phyloP scores from a whole-genome alignment of 1,140 invertebrate species.

The Bicyclus anynana region DNA sequence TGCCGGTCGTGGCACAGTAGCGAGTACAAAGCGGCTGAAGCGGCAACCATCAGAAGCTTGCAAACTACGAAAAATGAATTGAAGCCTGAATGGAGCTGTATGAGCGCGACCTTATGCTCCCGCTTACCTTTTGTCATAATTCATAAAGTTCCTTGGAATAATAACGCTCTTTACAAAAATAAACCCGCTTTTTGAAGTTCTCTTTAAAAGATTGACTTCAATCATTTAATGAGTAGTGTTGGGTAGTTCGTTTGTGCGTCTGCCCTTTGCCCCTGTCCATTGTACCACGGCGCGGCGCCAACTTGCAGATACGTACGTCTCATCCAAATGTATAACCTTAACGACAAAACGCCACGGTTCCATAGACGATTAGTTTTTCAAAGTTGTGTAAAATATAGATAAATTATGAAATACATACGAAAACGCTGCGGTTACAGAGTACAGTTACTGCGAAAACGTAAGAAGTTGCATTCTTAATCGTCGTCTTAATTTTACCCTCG shows the following conservation, averaged over 20 bases:
- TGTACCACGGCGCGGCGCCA: background rate
- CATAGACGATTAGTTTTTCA: no score
- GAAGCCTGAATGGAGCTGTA: background rate
- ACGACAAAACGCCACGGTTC: no score
- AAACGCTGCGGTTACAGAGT: no score
- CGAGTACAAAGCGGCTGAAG: no score
- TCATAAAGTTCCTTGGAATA: constrained; percentile 2
- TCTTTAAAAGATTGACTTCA: constrained; percentile 9
- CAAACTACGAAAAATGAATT: constrained; percentile 9
- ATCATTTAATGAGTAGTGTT: constrained; percentile 8
- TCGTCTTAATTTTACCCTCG: no score
- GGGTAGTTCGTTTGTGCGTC: constrained; percentile 9
- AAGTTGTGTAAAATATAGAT: no score
- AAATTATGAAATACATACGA: no score
- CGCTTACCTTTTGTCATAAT: constrained; percentile 6
- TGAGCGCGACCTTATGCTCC: background rate
- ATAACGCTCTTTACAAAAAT: constrained; percentile 5
- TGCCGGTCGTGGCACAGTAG: no score
- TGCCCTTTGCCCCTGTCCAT: background rate
- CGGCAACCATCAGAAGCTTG: background rate
- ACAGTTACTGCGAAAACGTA: no score
- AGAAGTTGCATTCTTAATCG: no score
- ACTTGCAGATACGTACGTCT: no score
- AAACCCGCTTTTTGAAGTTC: constrained; percentile 7
- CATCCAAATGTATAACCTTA: no score